Base-by-base conservation (phyloP, 2,888 invertebrate species). In the Hetaerina titia region DNA sequence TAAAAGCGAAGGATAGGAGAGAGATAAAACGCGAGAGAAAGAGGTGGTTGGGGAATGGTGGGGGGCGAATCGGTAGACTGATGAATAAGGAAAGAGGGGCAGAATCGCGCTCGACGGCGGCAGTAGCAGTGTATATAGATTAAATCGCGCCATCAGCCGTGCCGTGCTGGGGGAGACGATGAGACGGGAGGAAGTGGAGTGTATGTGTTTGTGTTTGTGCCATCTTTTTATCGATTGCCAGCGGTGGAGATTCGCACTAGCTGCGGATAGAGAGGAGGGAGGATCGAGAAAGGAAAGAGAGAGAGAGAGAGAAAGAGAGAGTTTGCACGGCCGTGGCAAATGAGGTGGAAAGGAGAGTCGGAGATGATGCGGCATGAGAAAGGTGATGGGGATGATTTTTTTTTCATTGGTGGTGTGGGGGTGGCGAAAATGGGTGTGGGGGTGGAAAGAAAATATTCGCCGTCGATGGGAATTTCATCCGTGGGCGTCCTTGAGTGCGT, bases 51-150 rank as follows among this genome's bases (percentile, higher is more conserved):
- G 45, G 64, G 22, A 22, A 64, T 64, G 22, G 64, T 19, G 64
- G 64, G 64, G 64, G 4, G 64, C 15, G 31, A 81, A 19, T 9
- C 11, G 87, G 87, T 31, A 22, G 7, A n/a, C n/a, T n/a, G 22
- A 69, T 69, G 69, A 69, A 69, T 69, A 69, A 69, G 87, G 87
- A 88, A 56, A 88, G 87, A 31, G 87, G 25, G 87, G 45, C 13
- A 25, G 25, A 25, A 13, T 15, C 31, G 15, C 45, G 87, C 15
- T 7, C 31, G 64, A 11, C 45, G 56, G 87, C 17, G 81, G 56
- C 56, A 45, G 87, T 17, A 45, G 45, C 45, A 15, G 87, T 31
- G 87, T 31, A 31, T 15, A 64, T 31, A 31, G 87, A 88, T 88
- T 45, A 19, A 88, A 69, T 69, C 69, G 87, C 15, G 87, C 17